These are phyloP conservation scores for Sorex fumeus DNA, from an alignment of 2,113 vertebrate genomes.

Conservation along the genomic window DNA sequence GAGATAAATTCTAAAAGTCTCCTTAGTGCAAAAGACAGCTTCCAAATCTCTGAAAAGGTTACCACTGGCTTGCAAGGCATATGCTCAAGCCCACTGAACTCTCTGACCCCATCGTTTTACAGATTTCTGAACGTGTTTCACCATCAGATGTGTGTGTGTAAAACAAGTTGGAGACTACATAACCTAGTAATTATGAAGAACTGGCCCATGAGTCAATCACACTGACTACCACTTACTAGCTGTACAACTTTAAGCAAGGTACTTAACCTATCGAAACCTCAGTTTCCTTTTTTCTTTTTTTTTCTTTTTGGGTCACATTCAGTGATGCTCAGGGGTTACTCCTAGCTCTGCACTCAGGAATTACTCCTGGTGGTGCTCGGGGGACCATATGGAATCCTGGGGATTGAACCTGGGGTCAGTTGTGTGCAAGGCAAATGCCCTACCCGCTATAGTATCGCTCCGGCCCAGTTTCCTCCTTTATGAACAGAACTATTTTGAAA, in stretches of 20 bases:
- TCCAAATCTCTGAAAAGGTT: constrained; percentile 39
- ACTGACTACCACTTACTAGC: background rate
- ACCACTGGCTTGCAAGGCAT: constrained; percentile 30
- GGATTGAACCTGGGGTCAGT: no score
- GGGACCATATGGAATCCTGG: no score
- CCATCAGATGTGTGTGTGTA: background rate
- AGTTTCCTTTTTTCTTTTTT: no score
- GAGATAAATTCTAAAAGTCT: constrained; percentile 16
- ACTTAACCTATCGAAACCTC: background rate
- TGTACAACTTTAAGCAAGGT: constrained; percentile 8
- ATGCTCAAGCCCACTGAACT: background rate
- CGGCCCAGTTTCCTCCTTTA: constrained; percentile 6
- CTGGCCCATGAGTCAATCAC: background rate
- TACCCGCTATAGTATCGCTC: no score
- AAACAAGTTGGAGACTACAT: background rate
- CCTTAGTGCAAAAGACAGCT: background rate
- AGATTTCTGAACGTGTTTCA: background rate
- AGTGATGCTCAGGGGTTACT: no score
- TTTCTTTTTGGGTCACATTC: no score
- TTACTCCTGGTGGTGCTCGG: no score
- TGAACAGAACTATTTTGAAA: background rate
- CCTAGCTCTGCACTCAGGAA: no score
- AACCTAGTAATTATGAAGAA: background rate
- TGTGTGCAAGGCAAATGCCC: no score
- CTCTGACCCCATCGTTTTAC: background rate